Percentiles rank a stretch among this genome's conserved stretches.
Conservation (phyloP, 2,888 invertebrate genomes). For the Malthinus seriepunctatus region DNA sequence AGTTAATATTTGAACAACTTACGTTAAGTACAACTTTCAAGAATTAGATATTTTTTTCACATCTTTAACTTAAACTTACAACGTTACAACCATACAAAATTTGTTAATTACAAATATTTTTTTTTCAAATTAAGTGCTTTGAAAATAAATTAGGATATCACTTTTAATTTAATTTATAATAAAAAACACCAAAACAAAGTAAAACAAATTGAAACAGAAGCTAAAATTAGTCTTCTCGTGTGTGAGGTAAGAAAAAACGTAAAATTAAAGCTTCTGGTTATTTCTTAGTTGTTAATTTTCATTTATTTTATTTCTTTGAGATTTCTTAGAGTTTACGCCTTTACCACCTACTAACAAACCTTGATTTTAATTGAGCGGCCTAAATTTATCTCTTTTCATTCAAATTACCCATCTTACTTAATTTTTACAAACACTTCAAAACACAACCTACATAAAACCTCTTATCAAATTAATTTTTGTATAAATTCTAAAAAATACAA, state of each 20-base stretch:
- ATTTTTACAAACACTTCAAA: no score
- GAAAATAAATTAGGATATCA: conserved; percentile 14
- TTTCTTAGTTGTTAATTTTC: conserved; percentile 31
- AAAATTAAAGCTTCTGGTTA: conserved; percentile 14
- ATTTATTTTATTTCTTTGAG: conserved; percentile 30
- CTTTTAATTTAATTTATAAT: background rate
- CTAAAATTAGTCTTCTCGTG: conserved; percentile 20
- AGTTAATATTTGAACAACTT: conserved; percentile 24
- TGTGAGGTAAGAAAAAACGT: conserved; percentile 24
- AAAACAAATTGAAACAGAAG: conserved; percentile 18
- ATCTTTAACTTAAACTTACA: no score
- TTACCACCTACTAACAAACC: conserved; percentile 14
- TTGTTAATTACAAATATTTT: no score
- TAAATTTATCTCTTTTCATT: background rate
- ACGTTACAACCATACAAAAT: no score
- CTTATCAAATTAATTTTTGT: no score
- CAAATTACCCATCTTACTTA: background rate
- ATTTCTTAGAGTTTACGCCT: conserved; percentile 27
- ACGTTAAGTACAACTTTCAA: conserved; percentile 20
- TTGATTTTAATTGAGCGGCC: conserved; percentile 15
- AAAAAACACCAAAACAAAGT: conserved; percentile 6
- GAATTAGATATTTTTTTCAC: no score
- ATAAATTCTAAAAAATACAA: no score
- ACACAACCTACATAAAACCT: no score
- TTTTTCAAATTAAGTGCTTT: no score